phyloP scores from a whole-genome alignment of 2,888 invertebrate genomes.

The Drosophila austrosaltans region DNA sequence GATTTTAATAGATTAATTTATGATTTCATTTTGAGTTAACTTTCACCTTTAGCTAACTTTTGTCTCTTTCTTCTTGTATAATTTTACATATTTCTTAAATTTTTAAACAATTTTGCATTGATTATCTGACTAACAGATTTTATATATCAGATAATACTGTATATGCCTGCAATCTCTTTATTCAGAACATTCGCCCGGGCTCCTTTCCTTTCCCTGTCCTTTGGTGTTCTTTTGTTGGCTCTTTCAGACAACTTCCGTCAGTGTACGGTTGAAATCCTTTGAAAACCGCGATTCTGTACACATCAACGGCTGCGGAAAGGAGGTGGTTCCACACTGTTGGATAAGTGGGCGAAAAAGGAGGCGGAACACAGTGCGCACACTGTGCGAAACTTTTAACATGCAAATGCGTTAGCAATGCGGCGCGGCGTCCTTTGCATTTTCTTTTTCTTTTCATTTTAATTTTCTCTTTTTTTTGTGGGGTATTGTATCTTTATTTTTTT shows the following conservation, averaged over 20 bases:
- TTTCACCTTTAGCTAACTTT: too few species aligned
- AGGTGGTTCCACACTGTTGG: neutral
- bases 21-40: too few species aligned
- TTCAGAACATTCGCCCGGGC: neutral
- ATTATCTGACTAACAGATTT: too few species aligned
- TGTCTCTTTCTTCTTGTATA: too few species aligned
- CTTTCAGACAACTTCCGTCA: constrained; percentile 68
- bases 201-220: neutral
- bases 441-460: constrained; percentile 26
- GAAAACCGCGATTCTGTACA: constrained; percentile 53
- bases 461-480: neutral
- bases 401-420: constrained; percentile 61
- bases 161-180: neutral
- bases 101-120: too few species aligned
- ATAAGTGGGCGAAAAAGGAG: constrained; percentile 20
- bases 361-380: constrained; percentile 57
- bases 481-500: constrained; percentile 31
- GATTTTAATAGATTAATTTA: too few species aligned
- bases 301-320: constrained; percentile 38
- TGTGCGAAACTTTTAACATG: constrained; percentile 76
- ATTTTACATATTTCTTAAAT: too few species aligned
- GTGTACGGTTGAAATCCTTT: constrained; percentile 29
- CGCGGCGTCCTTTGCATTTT: constrained; percentile 24
- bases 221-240: constrained; percentile 36
- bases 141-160: neutral